These are phyloP conservation scores for Cyrtorhinus lividipennis DNA, from an alignment of 1,140 invertebrate species.

Conservation along the genomic window DNA sequence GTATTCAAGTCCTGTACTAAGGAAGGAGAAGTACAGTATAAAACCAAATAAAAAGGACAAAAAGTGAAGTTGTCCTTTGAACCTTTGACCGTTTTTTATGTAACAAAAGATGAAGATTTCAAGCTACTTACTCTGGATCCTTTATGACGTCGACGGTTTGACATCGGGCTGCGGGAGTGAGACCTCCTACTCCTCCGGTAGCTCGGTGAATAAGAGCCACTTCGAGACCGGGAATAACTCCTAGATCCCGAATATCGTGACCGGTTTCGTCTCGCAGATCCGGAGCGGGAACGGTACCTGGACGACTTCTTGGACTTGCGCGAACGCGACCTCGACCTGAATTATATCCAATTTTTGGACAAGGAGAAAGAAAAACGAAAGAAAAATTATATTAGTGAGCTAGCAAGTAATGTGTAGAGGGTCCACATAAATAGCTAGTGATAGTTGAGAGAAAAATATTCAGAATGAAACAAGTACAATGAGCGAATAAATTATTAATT, in stretches of 20 bases:
- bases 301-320: background rate
- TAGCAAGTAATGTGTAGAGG: no score
- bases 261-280: background rate
- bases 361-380: background rate
- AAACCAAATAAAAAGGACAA: no score
- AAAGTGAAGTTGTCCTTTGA: no score
- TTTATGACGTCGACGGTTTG: background rate
- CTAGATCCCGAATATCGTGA: background rate
- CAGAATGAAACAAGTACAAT: no score
- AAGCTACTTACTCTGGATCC: background rate
- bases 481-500: no score
- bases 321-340: background rate
- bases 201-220: background rate
- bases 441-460: no score
- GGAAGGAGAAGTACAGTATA: no score
- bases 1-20: no score
- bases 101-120: no score
- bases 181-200: background rate
- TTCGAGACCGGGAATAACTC: background rate
- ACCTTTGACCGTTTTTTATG: no score
- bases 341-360: background rate
- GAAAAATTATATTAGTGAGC: background rate
- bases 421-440: no score
- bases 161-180: background rate
- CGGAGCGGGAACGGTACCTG: background rate